Evolutionary conservation across 2,797 vertebrate genomes (phyloP), one percentile per base, ranked within the genome.

Genomic region (Botia kubotai): DNA sequence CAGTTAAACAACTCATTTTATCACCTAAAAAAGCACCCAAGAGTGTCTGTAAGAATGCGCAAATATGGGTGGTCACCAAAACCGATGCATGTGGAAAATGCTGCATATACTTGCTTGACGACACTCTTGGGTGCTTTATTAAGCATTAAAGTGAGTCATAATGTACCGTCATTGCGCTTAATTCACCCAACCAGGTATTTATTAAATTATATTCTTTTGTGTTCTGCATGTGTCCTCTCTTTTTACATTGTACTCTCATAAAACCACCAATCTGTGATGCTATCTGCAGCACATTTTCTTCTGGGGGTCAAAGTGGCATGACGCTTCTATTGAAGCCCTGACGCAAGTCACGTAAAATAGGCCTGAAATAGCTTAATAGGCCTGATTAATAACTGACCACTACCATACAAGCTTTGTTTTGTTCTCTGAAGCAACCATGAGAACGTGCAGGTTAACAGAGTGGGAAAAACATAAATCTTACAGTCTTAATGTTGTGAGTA

Each of bases 401-500:
- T 7, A 16, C 0, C 23, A 29, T 13, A 67, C 33, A 66, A 36
- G 33, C 21, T 17, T 63, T 75, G 58, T 17, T 58, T 58, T 69
- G 12, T 33, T 63, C 66, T 48, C 68, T 60, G 14, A 58, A 77
- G 36, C 6, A 57, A n/a, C 50, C 14, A n/a, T 58, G 13, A n/a
- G 52, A 26, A 29, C 2, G 2, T 50, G 48, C 48, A 46, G 17
- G 12, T 71, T 50, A 63, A 52, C 13, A 26, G 10, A 13, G 48
- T 19, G 62, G 23, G 10, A 7, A 69, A 76, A 65, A 52, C 62
- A 21, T 76, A 23, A 76, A 63, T 29, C 23, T 16, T 62, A 29
- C 12, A 62, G n/a, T 57, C 52, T 77, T 10, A 69, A 77, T 58
- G 36, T 48, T 17, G 6, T 58, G 16, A 69, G 52, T 63, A 77